Evolutionary conservation across 2,113 vertebrate genomes (phyloP).

Genomic region (Gnathonemus longibarbis): DNA sequence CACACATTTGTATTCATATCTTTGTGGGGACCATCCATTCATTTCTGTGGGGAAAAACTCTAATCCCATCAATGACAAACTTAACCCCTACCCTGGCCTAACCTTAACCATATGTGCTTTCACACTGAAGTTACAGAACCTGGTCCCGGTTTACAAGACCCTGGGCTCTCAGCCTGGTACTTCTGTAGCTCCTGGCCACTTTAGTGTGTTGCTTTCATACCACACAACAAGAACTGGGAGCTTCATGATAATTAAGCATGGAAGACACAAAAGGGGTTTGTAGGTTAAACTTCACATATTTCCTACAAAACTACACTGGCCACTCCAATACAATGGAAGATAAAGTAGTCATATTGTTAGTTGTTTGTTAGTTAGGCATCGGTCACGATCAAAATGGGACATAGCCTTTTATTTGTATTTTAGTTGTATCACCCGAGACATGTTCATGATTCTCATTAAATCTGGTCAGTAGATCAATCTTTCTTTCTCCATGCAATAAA

Average conservation of each 20-base stretch:
- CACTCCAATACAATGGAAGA: background rate
- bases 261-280: background rate
- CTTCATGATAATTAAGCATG: background rate
- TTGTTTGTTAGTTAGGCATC: background rate
- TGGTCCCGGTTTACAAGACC: background rate
- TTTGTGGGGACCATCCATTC: background rate
- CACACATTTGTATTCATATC: background rate
- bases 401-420: background rate
- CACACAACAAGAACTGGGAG: background rate
- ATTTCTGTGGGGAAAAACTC: background rate
- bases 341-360: background rate
- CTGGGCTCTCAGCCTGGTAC: too few relatives aligned
- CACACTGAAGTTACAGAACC: background rate
- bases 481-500: background rate
- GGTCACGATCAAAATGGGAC: background rate
- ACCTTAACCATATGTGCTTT: background rate
- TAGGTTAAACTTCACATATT: background rate
- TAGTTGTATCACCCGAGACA: background rate
- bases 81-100: background rate
- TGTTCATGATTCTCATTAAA: background rate
- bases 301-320: background rate
- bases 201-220: background rate
- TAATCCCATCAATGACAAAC: background rate
- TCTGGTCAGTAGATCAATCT: background rate
- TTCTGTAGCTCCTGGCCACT: too few relatives aligned